Conservation (phyloP, 2,888 invertebrate species). For the Mystacides longicornis region DNA sequence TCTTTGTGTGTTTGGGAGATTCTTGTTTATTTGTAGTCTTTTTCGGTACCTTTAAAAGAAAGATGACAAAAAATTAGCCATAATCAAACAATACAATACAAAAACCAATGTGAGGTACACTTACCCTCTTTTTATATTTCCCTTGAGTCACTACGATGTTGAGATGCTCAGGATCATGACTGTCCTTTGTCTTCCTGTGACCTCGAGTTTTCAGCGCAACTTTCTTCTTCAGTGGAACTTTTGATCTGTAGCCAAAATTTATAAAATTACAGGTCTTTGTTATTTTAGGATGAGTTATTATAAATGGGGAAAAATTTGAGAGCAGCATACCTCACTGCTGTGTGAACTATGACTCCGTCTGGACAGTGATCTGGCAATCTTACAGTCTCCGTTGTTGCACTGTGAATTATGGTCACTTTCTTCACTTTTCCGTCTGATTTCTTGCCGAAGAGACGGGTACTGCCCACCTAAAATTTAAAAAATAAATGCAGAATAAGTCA, state of each 20-base stretch:
- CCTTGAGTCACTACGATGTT: constrained; percentile 35
- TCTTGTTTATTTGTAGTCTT: constrained; percentile 34
- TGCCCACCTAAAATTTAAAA: constrained; percentile 54
- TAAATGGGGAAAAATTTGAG: neutral
- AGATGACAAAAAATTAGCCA: neutral
- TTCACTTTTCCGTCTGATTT: constrained; percentile 73
- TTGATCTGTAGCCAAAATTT: constrained; percentile 53
- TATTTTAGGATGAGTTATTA: neutral
- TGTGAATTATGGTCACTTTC: constrained; percentile 83
- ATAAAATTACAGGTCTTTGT: neutral
- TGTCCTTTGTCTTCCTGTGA: constrained; percentile 47
- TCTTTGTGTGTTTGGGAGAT: constrained; percentile 48
- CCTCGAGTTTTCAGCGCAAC: constrained; percentile 58
- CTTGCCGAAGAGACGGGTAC: constrained; percentile 75
- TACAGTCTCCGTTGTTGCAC: constrained; percentile 82
- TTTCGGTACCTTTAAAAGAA: neutral
- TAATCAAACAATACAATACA: neutral
- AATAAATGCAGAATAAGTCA: neutral
- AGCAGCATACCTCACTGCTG: constrained; percentile 54
- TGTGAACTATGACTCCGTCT: constrained; percentile 73
- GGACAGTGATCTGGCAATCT: constrained; percentile 71
- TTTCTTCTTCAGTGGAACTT: constrained; percentile 80
- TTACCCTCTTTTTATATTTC: constrained; percentile 45
- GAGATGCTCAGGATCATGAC: constrained; percentile 26
- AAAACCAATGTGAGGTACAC: constrained; percentile 25